These are phyloP conservation scores for Subacronicta megacephala DNA, from an alignment of 2,888 invertebrate species.

Conservation along the genomic window DNA sequence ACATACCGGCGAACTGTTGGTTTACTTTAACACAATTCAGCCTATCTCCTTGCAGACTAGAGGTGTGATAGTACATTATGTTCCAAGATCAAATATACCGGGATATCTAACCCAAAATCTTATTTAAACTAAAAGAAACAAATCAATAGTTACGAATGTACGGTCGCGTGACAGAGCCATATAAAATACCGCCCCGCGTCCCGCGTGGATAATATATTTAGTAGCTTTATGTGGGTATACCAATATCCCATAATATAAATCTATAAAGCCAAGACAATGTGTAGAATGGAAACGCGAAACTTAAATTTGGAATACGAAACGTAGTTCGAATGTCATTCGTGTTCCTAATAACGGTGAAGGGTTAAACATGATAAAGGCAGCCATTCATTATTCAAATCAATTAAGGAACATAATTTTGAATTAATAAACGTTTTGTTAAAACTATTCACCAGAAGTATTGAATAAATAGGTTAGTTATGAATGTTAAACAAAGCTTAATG, in stretches of 20 bases:
- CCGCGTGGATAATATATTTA: slow-evolving; percentile 43
- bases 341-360: not conserved
- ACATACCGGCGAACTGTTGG: too few species aligned
- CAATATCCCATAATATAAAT: slow-evolving; percentile 48
- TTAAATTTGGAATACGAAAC: slow-evolving; percentile 2
- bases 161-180: slow-evolving; percentile 35
- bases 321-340: not conserved
- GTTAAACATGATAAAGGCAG: not conserved
- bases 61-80: too few species aligned
- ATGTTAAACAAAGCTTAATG: too few species aligned
- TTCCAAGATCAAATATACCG: too few species aligned
- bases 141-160: slow-evolving; percentile 40
- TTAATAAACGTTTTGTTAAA: too few species aligned
- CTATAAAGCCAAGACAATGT: slow-evolving; percentile 19
- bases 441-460: too few species aligned
- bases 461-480: too few species aligned
- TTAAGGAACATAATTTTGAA: not conserved
- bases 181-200: slow-evolving; percentile 36
- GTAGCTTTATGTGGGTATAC: slow-evolving; percentile 33
- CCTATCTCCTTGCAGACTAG: too few species aligned
- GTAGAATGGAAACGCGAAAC: slow-evolving; percentile 12
- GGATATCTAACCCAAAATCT: slow-evolving; percentile 23
- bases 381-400: not conserved
- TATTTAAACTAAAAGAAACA: slow-evolving; percentile 31
- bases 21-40: too few species aligned